Evolutionary conservation across 2,113 vertebrate genomes (phyloP), one percentile per base, ranked within the genome.

Genomic region (Sminthopsis crassicaudata): DNA sequence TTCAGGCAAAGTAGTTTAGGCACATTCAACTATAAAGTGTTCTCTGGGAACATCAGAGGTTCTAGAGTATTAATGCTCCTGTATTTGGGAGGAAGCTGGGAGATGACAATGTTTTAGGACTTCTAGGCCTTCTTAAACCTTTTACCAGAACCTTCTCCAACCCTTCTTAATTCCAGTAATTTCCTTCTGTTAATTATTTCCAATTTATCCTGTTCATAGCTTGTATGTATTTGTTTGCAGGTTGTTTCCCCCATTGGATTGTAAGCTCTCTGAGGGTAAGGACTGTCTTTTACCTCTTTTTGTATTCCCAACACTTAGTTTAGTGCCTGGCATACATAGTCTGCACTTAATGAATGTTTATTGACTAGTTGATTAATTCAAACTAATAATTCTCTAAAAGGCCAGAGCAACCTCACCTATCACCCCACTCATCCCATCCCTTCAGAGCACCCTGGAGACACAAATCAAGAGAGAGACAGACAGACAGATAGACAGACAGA

Each of bases 371-470:
- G 67, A 84, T 42, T 84, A n/a, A 42, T 84, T 42, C 67, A 42
- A 42, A 84, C 36, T 22, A 84, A 42, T 84, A 67, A 36, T 42
- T 19, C 67, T 84, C 67, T 84, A n/a, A 84, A 84, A 84, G 16
- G 4, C 12, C 60, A 76, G 36, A n/a, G 36, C 14, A 76, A n/a
- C 42, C 6, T n/a, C n/a, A 42, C 7, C 67, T 84, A 84, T 42
- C 4, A 76, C 14, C 30, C 1, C 10, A 27, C 2, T 19, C 30
- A 0, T 8, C 11, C 50, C 8, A 1, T 19, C 2, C 46, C 30
- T n/a, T 23, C 36, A 84, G 67, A 19, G 67, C 22, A 76, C 5
- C 36, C 22, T 42, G 16, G 19, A 6, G 1, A 19, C 19, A 23
- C 6, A 42, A 51, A 51, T 51, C 10, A 10, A 51, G 50, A 51